Conservation (phyloP, 2,113 vertebrate species). For the Morone chrysops region DNA sequence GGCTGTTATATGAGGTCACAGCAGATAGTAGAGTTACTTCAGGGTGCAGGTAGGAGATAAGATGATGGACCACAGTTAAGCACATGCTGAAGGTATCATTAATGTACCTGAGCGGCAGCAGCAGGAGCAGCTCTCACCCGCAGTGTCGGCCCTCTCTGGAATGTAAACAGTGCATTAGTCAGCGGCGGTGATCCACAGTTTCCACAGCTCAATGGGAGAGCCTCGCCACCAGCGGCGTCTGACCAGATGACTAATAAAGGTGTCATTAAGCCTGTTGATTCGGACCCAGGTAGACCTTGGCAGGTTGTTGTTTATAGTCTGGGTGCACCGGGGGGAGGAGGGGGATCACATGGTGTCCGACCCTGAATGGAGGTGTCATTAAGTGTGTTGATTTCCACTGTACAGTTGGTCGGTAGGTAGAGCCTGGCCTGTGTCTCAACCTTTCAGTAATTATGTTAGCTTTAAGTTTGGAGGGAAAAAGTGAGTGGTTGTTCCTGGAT, state of each 20-base stretch:
- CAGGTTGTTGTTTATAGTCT: conserved; percentile 71
- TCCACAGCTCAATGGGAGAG: conserved; percentile 76
- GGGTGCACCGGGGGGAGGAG: conserved; percentile 2
- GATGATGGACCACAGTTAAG: no score
- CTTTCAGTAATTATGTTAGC: conserved; percentile 61
- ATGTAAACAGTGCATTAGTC: conserved; percentile 76
- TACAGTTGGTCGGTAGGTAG: neutral
- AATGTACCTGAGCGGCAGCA: neutral
- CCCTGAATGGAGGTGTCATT: conserved; percentile 65
- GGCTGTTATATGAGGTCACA: no score
- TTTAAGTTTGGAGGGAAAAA: conserved; percentile 55
- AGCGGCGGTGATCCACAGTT: conserved; percentile 80
- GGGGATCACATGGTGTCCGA: conserved; percentile 45
- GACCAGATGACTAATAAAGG: conserved; percentile 73
- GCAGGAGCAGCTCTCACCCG: conserved; percentile 11
- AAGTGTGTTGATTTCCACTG: conserved; percentile 54
- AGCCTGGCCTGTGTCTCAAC: conserved; percentile 49
- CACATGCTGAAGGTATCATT: no score
- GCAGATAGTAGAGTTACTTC: no score
- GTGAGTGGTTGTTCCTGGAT: conserved; percentile 63
- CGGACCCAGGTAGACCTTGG: conserved; percentile 65
- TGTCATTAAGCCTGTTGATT: conserved; percentile 72
- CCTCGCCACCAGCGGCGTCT: conserved; percentile 65
- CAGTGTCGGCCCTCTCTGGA: conserved; percentile 64
- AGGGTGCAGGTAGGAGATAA: no score